Evolutionary conservation across 1,140 invertebrate genomes (phyloP).

Genomic region (Oreohelix idahoensis): DNA sequence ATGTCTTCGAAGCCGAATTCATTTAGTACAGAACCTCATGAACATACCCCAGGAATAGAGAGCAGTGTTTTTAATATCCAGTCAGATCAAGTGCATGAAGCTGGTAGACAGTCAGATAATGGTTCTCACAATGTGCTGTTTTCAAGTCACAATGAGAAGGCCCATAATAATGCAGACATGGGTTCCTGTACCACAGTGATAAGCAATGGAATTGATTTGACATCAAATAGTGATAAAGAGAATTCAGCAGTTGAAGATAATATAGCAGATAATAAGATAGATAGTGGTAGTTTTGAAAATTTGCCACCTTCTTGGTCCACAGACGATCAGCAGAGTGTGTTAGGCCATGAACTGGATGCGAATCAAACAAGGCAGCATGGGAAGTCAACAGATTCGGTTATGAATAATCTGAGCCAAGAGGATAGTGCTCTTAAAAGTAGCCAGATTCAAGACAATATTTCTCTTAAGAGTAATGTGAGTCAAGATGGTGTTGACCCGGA

Average conservation of each 20-base stretch:
- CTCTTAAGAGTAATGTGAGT: background rate
- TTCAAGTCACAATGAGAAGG: background rate
- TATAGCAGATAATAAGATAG: background rate
- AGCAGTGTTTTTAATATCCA: background rate
- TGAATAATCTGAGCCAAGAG: background rate
- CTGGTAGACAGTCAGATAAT: background rate
- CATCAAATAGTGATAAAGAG: background rate
- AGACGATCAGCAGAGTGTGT: background rate
- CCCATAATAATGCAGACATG: background rate
- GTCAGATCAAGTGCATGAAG: background rate
- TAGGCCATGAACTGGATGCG: background rate
- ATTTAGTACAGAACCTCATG: background rate
- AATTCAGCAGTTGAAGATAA: background rate
- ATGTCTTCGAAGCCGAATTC: background rate
- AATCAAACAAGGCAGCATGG: background rate
- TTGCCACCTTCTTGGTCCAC: background rate
- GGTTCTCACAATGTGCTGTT: background rate
- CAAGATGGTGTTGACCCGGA: too few species aligned
- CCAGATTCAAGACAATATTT: background rate
- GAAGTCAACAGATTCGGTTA: background rate
- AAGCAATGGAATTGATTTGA: background rate
- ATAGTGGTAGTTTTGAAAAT: background rate
- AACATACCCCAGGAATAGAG: background rate
- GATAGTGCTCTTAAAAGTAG: background rate
- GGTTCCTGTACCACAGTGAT: background rate